Evolutionary conservation across 2,888 invertebrate genomes (phyloP), one percentile per base, ranked within the genome.

Genomic region (Andrena chrysosceles): DNA sequence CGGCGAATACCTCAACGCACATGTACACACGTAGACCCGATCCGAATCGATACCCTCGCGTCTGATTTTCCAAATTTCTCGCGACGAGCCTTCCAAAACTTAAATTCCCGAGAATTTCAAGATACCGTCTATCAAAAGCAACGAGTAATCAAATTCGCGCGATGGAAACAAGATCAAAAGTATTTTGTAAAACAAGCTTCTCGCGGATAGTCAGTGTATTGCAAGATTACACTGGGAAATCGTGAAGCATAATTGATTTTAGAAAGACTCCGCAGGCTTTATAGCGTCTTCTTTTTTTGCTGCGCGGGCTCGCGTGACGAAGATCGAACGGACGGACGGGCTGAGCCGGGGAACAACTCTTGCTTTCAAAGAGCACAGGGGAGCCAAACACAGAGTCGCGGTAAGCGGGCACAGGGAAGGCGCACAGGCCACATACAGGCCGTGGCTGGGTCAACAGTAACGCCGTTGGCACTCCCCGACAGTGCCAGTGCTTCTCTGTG

Each of bases 381-480:
- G 77, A 80, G 64, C 76, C 81, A 48, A 87, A 85, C 86, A 87
- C 86, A 86, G 75, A 77, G 81, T 60, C 76, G 80, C 77, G 72
- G 74, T 82, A 86, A 86, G 88, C 84, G 88, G 81, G 85, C 85
- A 77, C 85, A 84, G 81, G 77, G 84, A 80, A 84, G 76, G 81
- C 84, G 85, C 82, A 75, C 77, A 84, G 83, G 86, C 84, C 81
- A 86, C 85, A 76, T 85, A 85, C 81, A 84, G 84, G 84, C 87
- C 84, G 87, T 83, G 87, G 89, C 86, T 88, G 83, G 93, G 93
- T 93, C 93, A 93, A 93, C 93, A 93, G 92, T 91, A 93, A 93
- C 91, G 92, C 93, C 91, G 93, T 93, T 93, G 93, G 92, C 92
- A 92, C 93, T 93, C 93, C 92, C 92, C 91, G 89, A 86, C 90